Conservation (phyloP, 2,113 vertebrate genomes). For the Australoheros scitulus region DNA sequence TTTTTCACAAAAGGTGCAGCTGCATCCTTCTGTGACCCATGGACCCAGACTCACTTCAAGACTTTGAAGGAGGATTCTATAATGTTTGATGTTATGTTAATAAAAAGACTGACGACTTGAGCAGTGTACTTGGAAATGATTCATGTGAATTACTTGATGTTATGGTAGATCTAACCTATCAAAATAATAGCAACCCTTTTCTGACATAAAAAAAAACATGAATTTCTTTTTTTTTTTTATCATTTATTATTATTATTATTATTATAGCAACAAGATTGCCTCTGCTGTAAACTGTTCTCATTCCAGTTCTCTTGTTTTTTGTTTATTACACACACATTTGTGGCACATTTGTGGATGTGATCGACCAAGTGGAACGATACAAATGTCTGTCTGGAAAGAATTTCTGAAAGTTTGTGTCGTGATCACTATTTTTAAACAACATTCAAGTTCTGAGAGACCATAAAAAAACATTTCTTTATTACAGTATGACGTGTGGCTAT, state of each 20-base stretch:
- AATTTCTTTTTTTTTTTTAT: neutral
- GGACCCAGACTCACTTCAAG: neutral
- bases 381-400: neutral
- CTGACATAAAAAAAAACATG: too few relatives aligned
- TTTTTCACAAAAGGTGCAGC: neutral
- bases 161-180: neutral
- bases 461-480: neutral
- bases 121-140: neutral
- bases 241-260: too few relatives aligned
- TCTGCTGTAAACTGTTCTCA: neutral
- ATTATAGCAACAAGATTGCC: neutral
- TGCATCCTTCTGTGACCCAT: neutral
- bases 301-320: neutral
- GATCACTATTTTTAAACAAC: slow-evolving; percentile 6
- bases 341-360: neutral
- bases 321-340: neutral
- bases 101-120: neutral
- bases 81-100: neutral
- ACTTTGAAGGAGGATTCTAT: neutral
- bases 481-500: neutral
- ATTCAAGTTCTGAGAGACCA: neutral
- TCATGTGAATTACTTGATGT: neutral
- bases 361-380: neutral
- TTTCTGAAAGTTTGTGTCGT: neutral
- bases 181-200: neutral